Evolutionary conservation across 2,113 vertebrate genomes (phyloP).

Genomic region (Gadus macrocephalus): DNA sequence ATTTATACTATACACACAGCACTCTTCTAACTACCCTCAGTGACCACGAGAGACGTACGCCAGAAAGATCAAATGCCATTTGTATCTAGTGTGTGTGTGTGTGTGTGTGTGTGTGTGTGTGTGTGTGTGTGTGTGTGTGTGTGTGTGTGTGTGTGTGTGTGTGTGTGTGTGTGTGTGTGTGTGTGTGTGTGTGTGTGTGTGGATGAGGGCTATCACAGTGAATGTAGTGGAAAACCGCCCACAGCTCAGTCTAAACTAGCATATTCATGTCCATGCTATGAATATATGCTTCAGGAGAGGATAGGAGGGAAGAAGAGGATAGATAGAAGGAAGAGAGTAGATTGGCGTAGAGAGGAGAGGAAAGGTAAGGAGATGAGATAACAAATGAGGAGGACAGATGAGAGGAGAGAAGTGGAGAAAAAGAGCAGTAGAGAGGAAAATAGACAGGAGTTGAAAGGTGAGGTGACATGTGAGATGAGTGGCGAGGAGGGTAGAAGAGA

Average conservation of each 20-base stretch:
- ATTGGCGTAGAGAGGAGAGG: no score
- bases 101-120: constrained; percentile 48
- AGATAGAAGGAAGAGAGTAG: constrained; percentile 21
- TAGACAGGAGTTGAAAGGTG: background rate
- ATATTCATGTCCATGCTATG: constrained; percentile 40
- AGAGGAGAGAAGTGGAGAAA: background rate
- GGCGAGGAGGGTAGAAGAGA: background rate
- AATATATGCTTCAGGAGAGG: constrained; percentile 11
- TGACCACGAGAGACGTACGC: constrained; percentile 46
- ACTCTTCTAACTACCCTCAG: constrained; percentile 1
- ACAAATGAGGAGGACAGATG: background rate
- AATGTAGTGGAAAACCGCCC: constrained; percentile 49
- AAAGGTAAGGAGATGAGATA: no score
- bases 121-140: constrained; percentile 41
- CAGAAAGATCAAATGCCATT: constrained; percentile 48
- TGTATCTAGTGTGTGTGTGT: constrained; percentile 48
- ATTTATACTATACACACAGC: constrained; percentile 10
- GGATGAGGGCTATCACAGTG: constrained; percentile 49
- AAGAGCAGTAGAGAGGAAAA: background rate
- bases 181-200: constrained; percentile 39
- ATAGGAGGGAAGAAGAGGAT: constrained; percentile 30
- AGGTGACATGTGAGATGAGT: background rate
- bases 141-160: constrained; percentile 36
- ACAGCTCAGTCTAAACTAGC: constrained; percentile 35
- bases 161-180: constrained; percentile 43